These are phyloP conservation scores for Stylophora pistillata DNA, from an alignment of 64 coral and sea anemone genomes.

Conservation along the genomic window DNA sequence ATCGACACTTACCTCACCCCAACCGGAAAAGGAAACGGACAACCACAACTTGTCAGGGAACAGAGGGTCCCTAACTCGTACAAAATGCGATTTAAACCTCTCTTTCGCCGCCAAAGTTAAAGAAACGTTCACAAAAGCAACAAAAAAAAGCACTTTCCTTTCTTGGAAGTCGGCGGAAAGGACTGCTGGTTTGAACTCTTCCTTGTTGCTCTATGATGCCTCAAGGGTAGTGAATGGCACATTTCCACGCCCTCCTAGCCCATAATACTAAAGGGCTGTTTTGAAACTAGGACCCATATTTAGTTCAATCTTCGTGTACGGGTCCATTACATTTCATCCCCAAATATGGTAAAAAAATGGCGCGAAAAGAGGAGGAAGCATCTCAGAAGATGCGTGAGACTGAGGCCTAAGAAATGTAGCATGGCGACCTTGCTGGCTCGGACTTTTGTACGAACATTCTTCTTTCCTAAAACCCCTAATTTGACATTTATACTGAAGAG, in stretches of 20 bases:
- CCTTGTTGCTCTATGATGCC: constrained; percentile 31
- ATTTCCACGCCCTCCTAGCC: constrained; percentile 51
- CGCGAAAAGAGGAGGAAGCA: not conserved
- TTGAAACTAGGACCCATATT: not conserved
- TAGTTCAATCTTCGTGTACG: not conserved
- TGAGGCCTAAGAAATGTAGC: not conserved
- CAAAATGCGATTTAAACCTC: not conserved
- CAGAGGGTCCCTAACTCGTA: not conserved
- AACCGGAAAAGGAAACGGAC: constrained; percentile 43
- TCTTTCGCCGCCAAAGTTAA: not conserved
- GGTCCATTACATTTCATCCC: not conserved
- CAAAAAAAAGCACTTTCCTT: not conserved
- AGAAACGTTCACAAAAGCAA: not conserved
- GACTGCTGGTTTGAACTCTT: not conserved
- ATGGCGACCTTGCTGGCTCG: constrained; percentile 34
- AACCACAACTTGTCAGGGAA: constrained; percentile 11
- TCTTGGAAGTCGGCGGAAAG: not conserved
- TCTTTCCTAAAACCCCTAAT: not conserved
- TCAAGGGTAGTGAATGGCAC: constrained; percentile 16
- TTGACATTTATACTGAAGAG: not conserved
- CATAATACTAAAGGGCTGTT: constrained; percentile 27
- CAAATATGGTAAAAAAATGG: not conserved
- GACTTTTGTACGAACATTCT: not conserved
- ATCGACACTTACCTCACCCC: constrained; percentile 4
- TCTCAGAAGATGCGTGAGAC: not conserved